phyloP scores from a whole-genome alignment of 2,113 vertebrate genomes.

The Anthoscopus minutus region DNA sequence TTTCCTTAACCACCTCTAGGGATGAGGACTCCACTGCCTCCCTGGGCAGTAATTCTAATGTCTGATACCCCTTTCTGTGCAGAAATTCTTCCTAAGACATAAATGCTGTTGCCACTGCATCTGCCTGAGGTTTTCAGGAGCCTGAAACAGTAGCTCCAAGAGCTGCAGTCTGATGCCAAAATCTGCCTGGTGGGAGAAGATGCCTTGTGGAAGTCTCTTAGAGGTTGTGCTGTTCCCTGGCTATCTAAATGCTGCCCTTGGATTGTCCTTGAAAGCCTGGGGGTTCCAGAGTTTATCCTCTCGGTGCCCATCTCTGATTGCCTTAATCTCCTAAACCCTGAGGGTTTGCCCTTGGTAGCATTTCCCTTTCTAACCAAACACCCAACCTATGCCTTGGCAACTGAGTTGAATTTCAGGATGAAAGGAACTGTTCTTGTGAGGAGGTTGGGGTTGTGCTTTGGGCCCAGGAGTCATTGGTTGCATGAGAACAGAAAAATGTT shows the following conservation, averaged over 20 bases:
- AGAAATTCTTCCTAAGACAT: neutral
- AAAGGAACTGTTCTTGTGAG: neutral
- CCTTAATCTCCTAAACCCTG: neutral
- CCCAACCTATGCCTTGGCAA: neutral
- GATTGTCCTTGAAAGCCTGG: neutral
- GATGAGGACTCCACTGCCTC: neutral
- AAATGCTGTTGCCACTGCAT: neutral
- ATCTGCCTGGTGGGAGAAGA: neutral
- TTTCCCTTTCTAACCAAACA: neutral
- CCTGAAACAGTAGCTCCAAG: neutral
- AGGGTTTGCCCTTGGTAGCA: neutral
- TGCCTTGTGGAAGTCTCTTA: neutral
- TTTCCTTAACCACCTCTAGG: neutral
- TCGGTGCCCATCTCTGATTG: neutral
- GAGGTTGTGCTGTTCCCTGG: neutral
- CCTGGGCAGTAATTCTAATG: neutral
- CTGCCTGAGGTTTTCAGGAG: neutral
- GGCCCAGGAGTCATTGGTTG: neutral
- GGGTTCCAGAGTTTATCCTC: neutral
- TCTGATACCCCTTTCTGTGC: neutral
- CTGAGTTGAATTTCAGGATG: neutral
- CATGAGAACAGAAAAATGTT: constrained; percentile 31
- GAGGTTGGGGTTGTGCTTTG: neutral
- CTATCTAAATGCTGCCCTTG: neutral
- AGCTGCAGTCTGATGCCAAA: neutral